phyloP scores from a whole-genome alignment of 2,797 vertebrate species.

The Myioborus melanocephalus region DNA sequence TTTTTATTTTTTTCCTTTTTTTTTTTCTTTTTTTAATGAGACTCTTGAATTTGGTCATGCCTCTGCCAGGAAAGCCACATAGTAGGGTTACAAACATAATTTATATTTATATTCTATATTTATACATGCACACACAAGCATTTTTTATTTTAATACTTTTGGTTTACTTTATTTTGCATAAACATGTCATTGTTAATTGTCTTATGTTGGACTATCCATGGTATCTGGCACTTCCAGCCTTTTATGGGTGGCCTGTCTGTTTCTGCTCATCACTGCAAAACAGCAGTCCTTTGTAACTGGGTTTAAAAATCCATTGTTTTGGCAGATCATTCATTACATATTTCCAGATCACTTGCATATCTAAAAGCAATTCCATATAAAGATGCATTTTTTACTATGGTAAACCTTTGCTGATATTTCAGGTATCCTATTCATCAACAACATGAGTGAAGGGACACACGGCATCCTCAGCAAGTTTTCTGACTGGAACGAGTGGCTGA shows the following conservation, averaged over 20 bases:
- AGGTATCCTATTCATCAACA: not conserved
- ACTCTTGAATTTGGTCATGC: not conserved
- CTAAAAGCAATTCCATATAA: not conserved
- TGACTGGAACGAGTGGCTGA: not conserved
- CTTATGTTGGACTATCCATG: not conserved
- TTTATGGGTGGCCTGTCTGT: not conserved
- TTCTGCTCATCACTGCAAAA: not conserved
- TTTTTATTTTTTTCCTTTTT: not conserved
- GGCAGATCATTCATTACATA: not conserved
- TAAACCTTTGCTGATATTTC: not conserved
- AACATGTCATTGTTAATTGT: not conserved
- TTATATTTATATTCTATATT: not conserved
- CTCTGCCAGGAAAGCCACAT: not conserved
- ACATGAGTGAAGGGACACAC: not conserved
- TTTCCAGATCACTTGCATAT: not conserved
- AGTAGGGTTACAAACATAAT: not conserved
- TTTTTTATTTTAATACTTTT: not conserved
- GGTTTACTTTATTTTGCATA: not conserved
- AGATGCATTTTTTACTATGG: not conserved
- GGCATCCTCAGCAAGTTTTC: not conserved
- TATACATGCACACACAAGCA: not conserved
- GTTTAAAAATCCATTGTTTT: not conserved
- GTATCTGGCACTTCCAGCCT: not conserved
- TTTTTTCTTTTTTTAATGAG: not conserved
- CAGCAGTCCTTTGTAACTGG: not conserved